A percentile compares a stretch with the other conserved stretches of the same genome.
Evolutionary conservation across 2,888 invertebrate genomes (phyloP).

Genomic region (Campoplex nolae): DNA sequence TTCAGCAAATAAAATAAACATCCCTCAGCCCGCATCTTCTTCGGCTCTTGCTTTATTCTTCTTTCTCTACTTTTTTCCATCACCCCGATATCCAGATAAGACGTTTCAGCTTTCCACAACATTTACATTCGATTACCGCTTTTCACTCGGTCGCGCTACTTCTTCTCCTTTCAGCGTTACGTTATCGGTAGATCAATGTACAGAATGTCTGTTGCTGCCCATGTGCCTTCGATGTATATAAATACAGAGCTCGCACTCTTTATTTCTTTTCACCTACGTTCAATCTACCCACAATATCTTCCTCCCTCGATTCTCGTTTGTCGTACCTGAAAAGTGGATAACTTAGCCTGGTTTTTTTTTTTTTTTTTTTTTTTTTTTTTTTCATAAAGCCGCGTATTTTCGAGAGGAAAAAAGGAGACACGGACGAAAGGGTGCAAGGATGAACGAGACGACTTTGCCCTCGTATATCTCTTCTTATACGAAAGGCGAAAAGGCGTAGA

Average conservation of each 20-base stretch:
- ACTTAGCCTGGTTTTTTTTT: slow-evolving; percentile 50
- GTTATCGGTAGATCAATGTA: slow-evolving; percentile 30
- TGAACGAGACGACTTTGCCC: slow-evolving; percentile 18
- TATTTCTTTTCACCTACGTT: slow-evolving; percentile 41
- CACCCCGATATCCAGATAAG: slow-evolving; percentile 74
- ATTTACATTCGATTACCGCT: slow-evolving; percentile 81
- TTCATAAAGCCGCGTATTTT: slow-evolving; percentile 36
- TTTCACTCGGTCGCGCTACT: slow-evolving; percentile 65
- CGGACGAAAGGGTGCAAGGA: slow-evolving; percentile 30
- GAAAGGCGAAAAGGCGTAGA: slow-evolving; percentile 33
- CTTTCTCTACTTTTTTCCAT: slow-evolving; percentile 37
- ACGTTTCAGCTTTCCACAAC: slow-evolving; percentile 79
- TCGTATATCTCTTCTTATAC: slow-evolving; percentile 38
- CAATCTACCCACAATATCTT: slow-evolving; percentile 44
- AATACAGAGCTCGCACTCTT: background rate
- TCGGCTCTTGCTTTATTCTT: slow-evolving; percentile 4
- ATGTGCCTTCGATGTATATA: background rate
- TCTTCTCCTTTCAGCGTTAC: slow-evolving; percentile 44
- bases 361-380: slow-evolving; percentile 38
- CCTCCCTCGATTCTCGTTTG: slow-evolving; percentile 34
- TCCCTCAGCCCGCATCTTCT: background rate
- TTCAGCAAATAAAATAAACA: slow-evolving; percentile 37
- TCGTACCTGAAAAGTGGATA: slow-evolving; percentile 54
- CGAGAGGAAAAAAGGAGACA: slow-evolving; percentile 46
- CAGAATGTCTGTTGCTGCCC: slow-evolving; percentile 37